Evolutionary conservation across 2,888 invertebrate genomes (phyloP), one percentile per base, ranked within the genome.

Genomic region (Xestia ashworthii): DNA sequence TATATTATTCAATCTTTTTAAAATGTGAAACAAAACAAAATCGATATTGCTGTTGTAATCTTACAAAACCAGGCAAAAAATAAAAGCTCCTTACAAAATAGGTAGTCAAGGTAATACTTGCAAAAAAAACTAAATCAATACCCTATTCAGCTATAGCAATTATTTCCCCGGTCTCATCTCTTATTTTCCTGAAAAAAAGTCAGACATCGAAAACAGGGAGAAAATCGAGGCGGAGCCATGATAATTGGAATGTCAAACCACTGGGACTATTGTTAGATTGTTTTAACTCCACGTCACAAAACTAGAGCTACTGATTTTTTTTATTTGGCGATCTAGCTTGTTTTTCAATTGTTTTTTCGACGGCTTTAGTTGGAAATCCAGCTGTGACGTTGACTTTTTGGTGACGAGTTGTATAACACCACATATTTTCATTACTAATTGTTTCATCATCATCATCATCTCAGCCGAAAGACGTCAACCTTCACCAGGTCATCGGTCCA

Each of bases 211-310:
- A 82, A 89, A 88, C 91, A 91, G n/a, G n/a, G 90, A 84, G 82
- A 82, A 88, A 81, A 88, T 86, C 73, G 90, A 86, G 87, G 83
- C 81, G 69, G 11, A 55, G 68, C 62, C 87, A 86, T 90, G 87
- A 90, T 93, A 93, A 93, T 93, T 93, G 93, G 91, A 92, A 89
- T 93, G 93, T 93, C 93, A 92, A 88, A 86, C 83, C 80, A 80
- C 71, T 65, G 80, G 69, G 71, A 75, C 83, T 79, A 80, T 87
- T 79, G 87, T 87, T 86, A 87, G 76, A 87, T 80, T 83, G 84
- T 89, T 88, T 89, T 84, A 83, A 78, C 78, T 85, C 68, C 69
- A 83, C 82, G 68, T 80, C 81, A 81, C 80, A 70, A 71, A 78
- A 79, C 83, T 81, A 75, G 67, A 50, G 6, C 9, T 16, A 8